Base-by-base conservation (phyloP, 2,113 vertebrate genomes). In the Regulus satrapa region DNA sequence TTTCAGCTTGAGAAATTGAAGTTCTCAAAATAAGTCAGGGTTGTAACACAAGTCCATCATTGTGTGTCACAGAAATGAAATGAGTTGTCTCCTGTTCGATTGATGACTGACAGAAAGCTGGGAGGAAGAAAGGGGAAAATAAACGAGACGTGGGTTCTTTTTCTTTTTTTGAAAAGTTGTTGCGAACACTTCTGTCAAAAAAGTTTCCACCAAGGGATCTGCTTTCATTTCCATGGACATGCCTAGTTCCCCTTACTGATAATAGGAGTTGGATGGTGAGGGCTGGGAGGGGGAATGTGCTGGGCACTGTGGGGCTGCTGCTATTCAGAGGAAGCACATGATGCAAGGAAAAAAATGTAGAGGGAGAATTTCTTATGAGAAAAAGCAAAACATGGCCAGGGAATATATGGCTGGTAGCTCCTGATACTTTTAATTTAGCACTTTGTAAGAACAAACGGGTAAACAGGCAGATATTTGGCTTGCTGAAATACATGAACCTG, bases 1-100 rank as follows among this genome's bases (percentile, higher is more conserved):
- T 98, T 98, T 98, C 98, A 98, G 97, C 96, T 94, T 98, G 98
- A 98, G 97, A 98, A 99, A 98, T 97, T 98, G 98, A 98, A 98
- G 98, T 98, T 98, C 98, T 98, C 97, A 98, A 98, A 98, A 98
- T 98, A 98, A 99, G 99, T 98, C 98, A 97, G 98, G 98, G 98
- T 98, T 98, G 98, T 97, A 98, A 97, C 98, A 97, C 98, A 97
- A 98, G 98, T 99, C 99, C 98, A 99, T 99, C 99, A 99, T 98
- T 97, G 97, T 97, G 96, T 98, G 99, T 99, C 98, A 98, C 97
- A 95, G 98, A 98, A 98, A 98, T 98, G 98, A 99, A 99, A 99
- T 99, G 98, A 99, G 99, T 99, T 99, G 99, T 99, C 99, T 99
- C 97, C 97, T 97, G 97, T 96, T 98, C 98, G 98, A 99, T 99